A percentile compares a stretch with the other conserved stretches of the same genome.
Evolutionary conservation across 1,140 invertebrate species (phyloP).

Genomic region (Polypedilum vanderplanki): DNA sequence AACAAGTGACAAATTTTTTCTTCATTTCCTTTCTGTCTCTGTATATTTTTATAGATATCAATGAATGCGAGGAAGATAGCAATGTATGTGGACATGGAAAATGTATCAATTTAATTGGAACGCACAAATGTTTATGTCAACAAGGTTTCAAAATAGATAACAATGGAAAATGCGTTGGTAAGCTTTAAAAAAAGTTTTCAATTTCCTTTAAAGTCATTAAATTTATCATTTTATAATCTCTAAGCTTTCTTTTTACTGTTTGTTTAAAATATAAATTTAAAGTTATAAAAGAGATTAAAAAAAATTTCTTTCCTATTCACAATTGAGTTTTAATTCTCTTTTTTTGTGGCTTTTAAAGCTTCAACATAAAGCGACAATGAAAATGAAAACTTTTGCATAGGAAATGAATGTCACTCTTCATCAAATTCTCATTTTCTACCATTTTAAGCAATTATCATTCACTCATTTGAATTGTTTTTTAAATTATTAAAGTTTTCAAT

Average conservation of each 20-base stretch:
- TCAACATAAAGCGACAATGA: too few species aligned
- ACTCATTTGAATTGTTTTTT: too few species aligned
- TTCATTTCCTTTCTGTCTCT: too few species aligned
- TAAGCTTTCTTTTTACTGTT: background rate
- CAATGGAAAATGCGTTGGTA: background rate
- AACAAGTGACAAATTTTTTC: background rate
- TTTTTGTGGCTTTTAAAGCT: background rate
- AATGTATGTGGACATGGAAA: background rate
- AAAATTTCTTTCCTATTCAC: background rate
- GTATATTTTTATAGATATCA: background rate
- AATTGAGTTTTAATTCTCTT: background rate
- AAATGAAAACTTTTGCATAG: too few species aligned
- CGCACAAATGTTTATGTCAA: background rate
- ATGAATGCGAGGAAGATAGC: background rate
- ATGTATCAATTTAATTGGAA: slow-evolving; percentile 22
- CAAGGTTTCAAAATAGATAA: background rate
- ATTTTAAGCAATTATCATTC: too few species aligned
- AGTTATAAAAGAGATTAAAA: background rate
- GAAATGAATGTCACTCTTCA: too few species aligned
- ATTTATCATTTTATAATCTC: slow-evolving; percentile 7
- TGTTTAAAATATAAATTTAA: background rate
- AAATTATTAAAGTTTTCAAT: too few species aligned
- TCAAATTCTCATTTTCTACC: too few species aligned
- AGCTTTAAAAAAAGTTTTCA: background rate
- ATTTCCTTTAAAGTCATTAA: background rate